Conservation (phyloP, 2,113 vertebrate genomes). For the Phoxinus phoxinus region DNA sequence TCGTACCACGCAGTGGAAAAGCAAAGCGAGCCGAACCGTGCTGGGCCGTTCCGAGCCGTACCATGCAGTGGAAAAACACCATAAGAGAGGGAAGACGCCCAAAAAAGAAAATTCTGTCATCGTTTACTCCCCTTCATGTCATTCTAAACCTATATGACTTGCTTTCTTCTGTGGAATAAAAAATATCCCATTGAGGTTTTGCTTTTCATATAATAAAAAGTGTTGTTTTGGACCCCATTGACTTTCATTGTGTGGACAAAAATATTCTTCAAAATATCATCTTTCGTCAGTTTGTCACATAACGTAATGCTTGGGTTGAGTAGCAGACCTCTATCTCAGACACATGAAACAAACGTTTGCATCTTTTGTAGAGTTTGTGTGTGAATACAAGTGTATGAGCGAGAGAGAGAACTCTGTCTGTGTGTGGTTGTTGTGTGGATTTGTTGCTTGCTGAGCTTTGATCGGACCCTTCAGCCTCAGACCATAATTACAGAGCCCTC, state of each 20-base stretch:
- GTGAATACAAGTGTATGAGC: slow-evolving; percentile 8
- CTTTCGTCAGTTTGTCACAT: not conserved
- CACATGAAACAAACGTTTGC: not conserved
- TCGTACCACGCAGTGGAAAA: too few relatives aligned
- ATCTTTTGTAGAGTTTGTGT: slow-evolving; percentile 8
- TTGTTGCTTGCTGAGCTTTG: slow-evolving; percentile 44
- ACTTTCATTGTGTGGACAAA: not conserved
- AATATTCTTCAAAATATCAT: not conserved
- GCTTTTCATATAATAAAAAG: too few relatives aligned
- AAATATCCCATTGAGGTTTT: too few relatives aligned
- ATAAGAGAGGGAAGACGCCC: too few relatives aligned
- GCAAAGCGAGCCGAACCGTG: too few relatives aligned
- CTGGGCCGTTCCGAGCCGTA: too few relatives aligned
- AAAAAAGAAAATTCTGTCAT: not conserved
- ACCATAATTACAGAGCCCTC: slow-evolving; percentile 45
- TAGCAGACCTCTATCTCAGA: not conserved
- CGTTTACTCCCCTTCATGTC: not conserved
- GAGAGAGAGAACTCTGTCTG: slow-evolving; percentile 16
- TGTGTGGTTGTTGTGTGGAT: slow-evolving; percentile 45
- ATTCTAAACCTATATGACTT: not conserved
- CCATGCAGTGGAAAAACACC: too few relatives aligned
- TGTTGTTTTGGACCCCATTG: not conserved
- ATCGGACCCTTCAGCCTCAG: slow-evolving; percentile 28
- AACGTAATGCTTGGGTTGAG: not conserved
- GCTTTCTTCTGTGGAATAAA: too few relatives aligned